A percentile compares a stretch with the other conserved stretches of the same genome.
These are phyloP conservation scores for Hirtodrosophila duncani DNA, from an alignment of 2,888 invertebrate genomes.

Conservation along the genomic window DNA sequence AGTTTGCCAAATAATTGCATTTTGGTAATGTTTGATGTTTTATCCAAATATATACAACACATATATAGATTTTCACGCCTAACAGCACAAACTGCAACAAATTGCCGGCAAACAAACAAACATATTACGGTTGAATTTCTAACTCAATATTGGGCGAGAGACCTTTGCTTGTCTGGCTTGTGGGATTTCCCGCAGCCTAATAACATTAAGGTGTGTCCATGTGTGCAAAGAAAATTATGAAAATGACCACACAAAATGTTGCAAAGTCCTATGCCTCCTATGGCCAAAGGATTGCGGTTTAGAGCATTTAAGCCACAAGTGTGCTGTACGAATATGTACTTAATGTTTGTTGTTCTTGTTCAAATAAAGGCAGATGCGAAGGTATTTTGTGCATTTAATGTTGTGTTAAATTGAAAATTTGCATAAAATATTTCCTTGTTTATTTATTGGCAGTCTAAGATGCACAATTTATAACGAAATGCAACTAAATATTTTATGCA, in stretches of 20 bases:
- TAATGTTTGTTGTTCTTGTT: conserved; percentile 40
- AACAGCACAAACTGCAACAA: conserved; percentile 17
- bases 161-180: conserved; percentile 21
- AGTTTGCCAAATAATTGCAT: conserved; percentile 52
- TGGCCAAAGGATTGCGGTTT: conserved; percentile 30
- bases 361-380: conserved; percentile 29
- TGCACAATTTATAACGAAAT: conserved; percentile 6
- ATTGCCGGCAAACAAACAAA: conserved; percentile 30
- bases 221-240: conserved; percentile 52
- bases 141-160: conserved; percentile 43
- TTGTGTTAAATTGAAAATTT: conserved; percentile 71
- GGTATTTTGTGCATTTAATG: conserved; percentile 54
- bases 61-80: conserved; percentile 29
- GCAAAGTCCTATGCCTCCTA: conserved; percentile 17
- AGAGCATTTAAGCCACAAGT: conserved; percentile 56
- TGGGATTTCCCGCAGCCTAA: conserved; percentile 49
- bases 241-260: conserved; percentile 57
- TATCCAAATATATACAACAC: conserved; percentile 16
- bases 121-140: conserved; percentile 39
- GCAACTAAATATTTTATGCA: conserved; percentile 63
- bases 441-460: conserved; percentile 55
- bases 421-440: conserved; percentile 68
- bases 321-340: conserved; percentile 35
- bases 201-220: conserved; percentile 45
- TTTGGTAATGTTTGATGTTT: conserved; percentile 10